Conservation (phyloP, 2,797 vertebrate genomes). For the Sciurus carolinensis region DNA sequence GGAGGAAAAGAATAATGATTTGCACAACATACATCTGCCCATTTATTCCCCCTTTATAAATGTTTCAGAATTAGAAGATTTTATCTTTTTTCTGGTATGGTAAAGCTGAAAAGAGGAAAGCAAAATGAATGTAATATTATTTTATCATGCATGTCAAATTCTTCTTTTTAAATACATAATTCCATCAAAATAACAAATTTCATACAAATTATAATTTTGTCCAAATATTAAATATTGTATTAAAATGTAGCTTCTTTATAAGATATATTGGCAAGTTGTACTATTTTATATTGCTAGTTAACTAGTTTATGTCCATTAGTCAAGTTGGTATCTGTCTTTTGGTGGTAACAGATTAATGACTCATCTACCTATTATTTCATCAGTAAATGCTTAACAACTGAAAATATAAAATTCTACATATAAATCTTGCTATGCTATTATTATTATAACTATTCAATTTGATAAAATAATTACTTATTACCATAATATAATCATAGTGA, state of each 20-base stretch:
- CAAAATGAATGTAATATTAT: background rate
- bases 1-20: background rate
- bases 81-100: background rate
- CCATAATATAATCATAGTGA: slow-evolving; percentile 70
- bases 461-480: slow-evolving; percentile 85
- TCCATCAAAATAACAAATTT: slow-evolving; percentile 74
- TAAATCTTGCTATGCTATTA: slow-evolving; percentile 86
- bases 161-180: slow-evolving; percentile 64
- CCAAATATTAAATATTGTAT: slow-evolving; percentile 76
- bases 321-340: slow-evolving; percentile 74
- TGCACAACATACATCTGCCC: background rate
- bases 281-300: slow-evolving; percentile 85
- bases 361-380: slow-evolving; percentile 83
- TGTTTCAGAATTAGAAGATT: background rate
- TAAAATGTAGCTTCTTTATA: slow-evolving; percentile 70
- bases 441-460: slow-evolving; percentile 86
- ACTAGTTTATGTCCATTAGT: slow-evolving; percentile 78
- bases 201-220: slow-evolving; percentile 46
- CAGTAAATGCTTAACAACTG: slow-evolving; percentile 84
- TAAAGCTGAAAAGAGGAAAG: background rate
- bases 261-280: slow-evolving; percentile 79
- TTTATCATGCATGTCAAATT: slow-evolving; percentile 50
- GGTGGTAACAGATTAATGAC: slow-evolving; percentile 81
- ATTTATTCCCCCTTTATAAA: background rate
- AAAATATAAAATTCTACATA: slow-evolving; percentile 82